phyloP scores from a whole-genome alignment of 2,888 invertebrate genomes.

The Eutolmus rufibarbis region DNA sequence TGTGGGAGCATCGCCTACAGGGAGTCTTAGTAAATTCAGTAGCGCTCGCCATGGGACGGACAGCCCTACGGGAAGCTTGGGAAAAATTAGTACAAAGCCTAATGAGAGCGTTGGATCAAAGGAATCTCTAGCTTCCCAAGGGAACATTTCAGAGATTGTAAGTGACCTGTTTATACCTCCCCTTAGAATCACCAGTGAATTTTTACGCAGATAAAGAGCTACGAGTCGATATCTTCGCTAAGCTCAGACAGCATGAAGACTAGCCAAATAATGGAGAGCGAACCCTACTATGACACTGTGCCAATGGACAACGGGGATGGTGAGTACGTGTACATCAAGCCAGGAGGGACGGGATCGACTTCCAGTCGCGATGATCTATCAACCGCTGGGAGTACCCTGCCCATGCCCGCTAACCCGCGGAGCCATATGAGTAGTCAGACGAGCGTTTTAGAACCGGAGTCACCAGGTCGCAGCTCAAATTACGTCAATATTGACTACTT shows the following conservation, averaged over 20 bases:
- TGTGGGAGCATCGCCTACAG: constrained; percentile 60
- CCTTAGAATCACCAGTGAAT: neutral
- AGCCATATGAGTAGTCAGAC: constrained; percentile 58
- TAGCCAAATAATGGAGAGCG: constrained; percentile 67
- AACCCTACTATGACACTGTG: constrained; percentile 77
- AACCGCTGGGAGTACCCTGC: constrained; percentile 68
- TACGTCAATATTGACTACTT: constrained; percentile 94
- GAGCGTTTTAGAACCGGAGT: constrained; percentile 72
- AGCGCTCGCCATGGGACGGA: constrained; percentile 51
- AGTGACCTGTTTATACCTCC: constrained; percentile 35
- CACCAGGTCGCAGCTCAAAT: constrained; percentile 81
- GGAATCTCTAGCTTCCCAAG: constrained; percentile 62
- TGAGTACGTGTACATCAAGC: constrained; percentile 79
- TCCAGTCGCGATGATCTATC: constrained; percentile 74
- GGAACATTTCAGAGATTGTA: constrained; percentile 61
- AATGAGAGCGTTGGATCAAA: constrained; percentile 60
- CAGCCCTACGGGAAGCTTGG: constrained; percentile 53
- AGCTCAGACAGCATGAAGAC: constrained; percentile 68
- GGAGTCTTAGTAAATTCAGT: constrained; percentile 56
- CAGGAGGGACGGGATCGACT: constrained; percentile 69
- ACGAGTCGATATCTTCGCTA: constrained; percentile 71
- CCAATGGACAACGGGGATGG: constrained; percentile 73
- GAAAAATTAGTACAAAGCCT: constrained; percentile 57
- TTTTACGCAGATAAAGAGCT: constrained; percentile 68
- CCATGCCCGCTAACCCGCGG: constrained; percentile 55